Base-by-base conservation (phyloP, 2,888 invertebrate species). In the Tanaodytes sp. region DNA sequence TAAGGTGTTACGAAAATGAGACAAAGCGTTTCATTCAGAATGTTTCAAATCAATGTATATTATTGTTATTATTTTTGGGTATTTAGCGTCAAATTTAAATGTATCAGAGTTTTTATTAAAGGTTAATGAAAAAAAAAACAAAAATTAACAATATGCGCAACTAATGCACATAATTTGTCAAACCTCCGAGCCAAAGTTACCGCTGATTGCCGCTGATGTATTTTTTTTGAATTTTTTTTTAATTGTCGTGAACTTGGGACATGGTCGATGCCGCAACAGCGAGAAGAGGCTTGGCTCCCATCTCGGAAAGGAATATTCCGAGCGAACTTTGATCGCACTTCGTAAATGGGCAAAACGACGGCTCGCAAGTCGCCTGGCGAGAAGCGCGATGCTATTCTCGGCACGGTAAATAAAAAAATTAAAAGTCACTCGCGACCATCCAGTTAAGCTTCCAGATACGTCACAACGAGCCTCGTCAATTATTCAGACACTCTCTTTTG, bases 391-490 rank as follows among this genome's bases (percentile, higher is more conserved):
- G 61, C 76, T 75, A 76, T 75, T 76, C 71, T 75, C 67, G 71
- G 62, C 59, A 46, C 52, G 59, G 71, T 75, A 75, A 77, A 75
- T 77, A 76, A 75, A 77, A 76, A 76, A 77, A 76, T 75, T 77
- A 76, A 71, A 71, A 75, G 72, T 71, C 69, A 61, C 70, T 70
- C 71, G 65, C 51, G 55, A 66, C 55, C 67, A 52, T 58, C 58
- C 49, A 59, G 69, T 63, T 55, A 54, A 68, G 61, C 59, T 69
- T 69, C 55, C 57, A 65, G 61, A 70, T 55, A 65, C 65, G 61
- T 61, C 57, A 65, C 57, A 45, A 51, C 55, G 65, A 64, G 45
- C 11, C 64, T 58, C 39, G 43, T 55, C 54, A 69, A 64, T 69
- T 63, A 69, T 69, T 69, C 59, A 69, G 31, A 49, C 63, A 59